Percentiles rank a stretch among this genome's conserved stretches.
Evolutionary conservation across 2,888 invertebrate species (phyloP).

Genomic region (Tryphoninae sp.): DNA sequence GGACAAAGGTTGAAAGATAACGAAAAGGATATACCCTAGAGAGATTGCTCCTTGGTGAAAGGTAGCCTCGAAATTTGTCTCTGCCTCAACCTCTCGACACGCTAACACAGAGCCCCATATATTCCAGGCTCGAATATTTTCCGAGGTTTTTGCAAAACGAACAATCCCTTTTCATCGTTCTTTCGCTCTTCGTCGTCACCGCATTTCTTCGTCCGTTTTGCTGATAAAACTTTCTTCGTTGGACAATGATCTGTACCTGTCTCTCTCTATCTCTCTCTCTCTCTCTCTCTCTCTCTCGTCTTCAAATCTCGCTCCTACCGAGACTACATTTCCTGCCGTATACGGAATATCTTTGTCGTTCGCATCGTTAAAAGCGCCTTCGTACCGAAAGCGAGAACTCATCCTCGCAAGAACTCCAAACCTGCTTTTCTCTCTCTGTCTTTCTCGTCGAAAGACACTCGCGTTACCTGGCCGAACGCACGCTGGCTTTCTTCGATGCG

Average conservation of each 20-base stretch:
- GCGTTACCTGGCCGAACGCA: too few relatives aligned
- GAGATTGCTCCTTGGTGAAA: constrained; percentile 18
- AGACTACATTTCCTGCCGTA: neutral
- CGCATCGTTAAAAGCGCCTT: constrained; percentile 3
- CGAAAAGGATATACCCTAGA: neutral
- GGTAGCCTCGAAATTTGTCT: constrained; percentile 29
- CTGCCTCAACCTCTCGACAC: constrained; percentile 41
- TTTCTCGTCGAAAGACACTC: constrained; percentile 11
- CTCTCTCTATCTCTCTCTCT: neutral
- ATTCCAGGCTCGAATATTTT: constrained; percentile 40
- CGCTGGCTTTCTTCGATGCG: too few relatives aligned
- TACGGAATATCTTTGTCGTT: neutral
- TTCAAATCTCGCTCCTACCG: too few relatives aligned
- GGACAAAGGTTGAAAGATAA: constrained; percentile 2
- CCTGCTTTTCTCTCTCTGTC: constrained; percentile 5
- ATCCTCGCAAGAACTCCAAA: constrained; percentile 41
- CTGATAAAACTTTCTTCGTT: neutral
- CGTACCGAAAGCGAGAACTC: constrained; percentile 9
- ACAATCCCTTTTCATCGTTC: constrained; percentile 5
- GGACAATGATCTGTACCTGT: neutral
- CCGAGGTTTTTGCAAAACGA: constrained; percentile 38
- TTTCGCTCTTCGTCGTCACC: constrained; percentile 55
- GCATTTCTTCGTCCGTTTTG: constrained; percentile 55
- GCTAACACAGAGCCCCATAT: constrained; percentile 53
- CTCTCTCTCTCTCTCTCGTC: neutral